phyloP scores from a whole-genome alignment of 2,113 vertebrate genomes.

The Toxostoma redivivum region DNA sequence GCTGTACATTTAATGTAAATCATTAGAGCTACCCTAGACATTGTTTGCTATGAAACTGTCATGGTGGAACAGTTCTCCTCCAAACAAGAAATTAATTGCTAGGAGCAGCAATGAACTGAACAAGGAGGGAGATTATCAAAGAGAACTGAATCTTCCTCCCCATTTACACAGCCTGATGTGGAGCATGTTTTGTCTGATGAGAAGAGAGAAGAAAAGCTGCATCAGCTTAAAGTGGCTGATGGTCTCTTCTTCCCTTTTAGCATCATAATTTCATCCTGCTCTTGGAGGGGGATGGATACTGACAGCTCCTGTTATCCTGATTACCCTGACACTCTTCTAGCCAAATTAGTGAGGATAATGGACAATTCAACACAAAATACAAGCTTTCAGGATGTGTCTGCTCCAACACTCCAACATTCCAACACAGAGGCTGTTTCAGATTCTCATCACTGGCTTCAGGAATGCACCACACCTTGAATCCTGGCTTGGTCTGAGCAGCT shows the following conservation, averaged over 20 bases:
- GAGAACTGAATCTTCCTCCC: neutral
- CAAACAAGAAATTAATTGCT: neutral
- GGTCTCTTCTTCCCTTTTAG: neutral
- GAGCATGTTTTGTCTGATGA: neutral
- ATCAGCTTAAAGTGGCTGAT: neutral
- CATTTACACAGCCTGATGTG: neutral
- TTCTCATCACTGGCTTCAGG: neutral
- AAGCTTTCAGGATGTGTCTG: fast-evolving
- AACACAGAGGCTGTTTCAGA: neutral
- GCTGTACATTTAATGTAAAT: neutral
- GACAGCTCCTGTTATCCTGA: neutral
- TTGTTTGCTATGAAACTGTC: neutral
- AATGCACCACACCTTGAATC: neutral
- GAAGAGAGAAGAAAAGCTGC: neutral
- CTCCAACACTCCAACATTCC: neutral
- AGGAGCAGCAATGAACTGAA: neutral
- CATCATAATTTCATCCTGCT: neutral
- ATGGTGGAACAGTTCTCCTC: neutral
- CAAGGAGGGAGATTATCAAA: neutral
- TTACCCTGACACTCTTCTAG: neutral
- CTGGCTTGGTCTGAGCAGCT: neutral
- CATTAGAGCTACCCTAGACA: neutral
- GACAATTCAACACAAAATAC: neutral
- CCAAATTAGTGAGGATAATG: neutral
- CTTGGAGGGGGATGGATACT: neutral